phyloP scores from a whole-genome alignment of 2,113 vertebrate genomes.

The Apaloderma vittatum region DNA sequence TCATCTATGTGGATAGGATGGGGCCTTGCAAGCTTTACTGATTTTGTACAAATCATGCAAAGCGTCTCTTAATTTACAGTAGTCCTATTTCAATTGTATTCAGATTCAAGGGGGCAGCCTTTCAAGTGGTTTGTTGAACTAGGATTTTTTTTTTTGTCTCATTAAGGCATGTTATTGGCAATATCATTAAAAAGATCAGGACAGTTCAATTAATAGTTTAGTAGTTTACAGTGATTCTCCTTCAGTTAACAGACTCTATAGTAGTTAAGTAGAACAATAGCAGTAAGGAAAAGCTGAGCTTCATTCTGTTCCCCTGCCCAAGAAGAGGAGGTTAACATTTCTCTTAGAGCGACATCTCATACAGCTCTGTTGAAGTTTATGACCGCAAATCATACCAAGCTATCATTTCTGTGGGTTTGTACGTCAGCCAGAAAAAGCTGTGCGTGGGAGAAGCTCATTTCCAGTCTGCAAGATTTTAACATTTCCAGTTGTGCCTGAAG shows the following conservation, averaged over 20 bases:
- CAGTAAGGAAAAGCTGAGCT: background rate
- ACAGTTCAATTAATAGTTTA: background rate
- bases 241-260: background rate
- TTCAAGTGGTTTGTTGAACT: background rate
- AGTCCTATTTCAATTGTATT: background rate
- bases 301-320: background rate
- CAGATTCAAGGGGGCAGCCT: background rate
- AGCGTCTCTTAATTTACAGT: background rate
- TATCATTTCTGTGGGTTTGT: slow-evolving; percentile 41
- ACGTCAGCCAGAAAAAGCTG: slow-evolving; percentile 50
- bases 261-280: background rate
- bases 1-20: accelerated
- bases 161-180: background rate
- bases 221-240: background rate
- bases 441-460: slow-evolving; percentile 22
- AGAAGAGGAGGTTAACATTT: slow-evolving; percentile 5
- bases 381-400: slow-evolving; percentile 26
- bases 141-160: background rate
- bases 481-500: background rate
- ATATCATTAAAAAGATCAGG: background rate
- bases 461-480: background rate
- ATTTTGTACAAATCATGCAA: background rate
- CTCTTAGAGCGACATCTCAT: background rate
- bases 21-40: background rate
- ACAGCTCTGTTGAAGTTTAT: slow-evolving; percentile 15